phyloP scores from a whole-genome alignment of 2,888 invertebrate species.

The Trypoxylon attenuatum region DNA sequence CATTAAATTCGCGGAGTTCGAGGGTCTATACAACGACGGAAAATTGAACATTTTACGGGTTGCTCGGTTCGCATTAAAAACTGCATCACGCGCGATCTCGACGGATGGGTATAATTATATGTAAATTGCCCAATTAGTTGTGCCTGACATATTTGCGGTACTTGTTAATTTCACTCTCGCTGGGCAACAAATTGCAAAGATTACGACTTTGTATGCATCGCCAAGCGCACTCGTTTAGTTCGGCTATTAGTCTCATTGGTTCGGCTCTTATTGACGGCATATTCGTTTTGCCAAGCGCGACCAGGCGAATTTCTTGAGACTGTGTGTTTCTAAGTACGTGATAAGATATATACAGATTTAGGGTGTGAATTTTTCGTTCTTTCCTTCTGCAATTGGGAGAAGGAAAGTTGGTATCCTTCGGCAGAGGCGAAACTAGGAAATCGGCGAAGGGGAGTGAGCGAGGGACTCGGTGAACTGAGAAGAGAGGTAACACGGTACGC shows the following conservation, averaged over 20 bases:
- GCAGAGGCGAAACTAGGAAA: not conserved
- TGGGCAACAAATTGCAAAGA: slow-evolving; percentile 54
- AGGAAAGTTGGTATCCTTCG: not conserved
- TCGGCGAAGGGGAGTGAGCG: not conserved
- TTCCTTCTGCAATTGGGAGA: too few species aligned
- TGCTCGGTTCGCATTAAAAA: slow-evolving; percentile 54
- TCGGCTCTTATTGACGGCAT: slow-evolving; percentile 28
- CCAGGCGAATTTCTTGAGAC: too few species aligned
- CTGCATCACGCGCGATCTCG: slow-evolving; percentile 50
- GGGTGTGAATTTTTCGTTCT: too few species aligned
- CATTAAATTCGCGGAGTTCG: slow-evolving; percentile 51
- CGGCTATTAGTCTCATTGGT: slow-evolving; percentile 44
- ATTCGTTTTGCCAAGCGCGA: too few species aligned
- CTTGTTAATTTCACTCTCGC: slow-evolving; percentile 54
- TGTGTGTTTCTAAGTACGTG: too few species aligned
- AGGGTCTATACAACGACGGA: slow-evolving; percentile 48
- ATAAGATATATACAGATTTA: too few species aligned
- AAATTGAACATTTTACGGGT: slow-evolving; percentile 56
- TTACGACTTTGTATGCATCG: slow-evolving; percentile 47
- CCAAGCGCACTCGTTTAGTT: slow-evolving; percentile 42
- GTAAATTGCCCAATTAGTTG: slow-evolving; percentile 58
- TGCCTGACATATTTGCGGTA: slow-evolving; percentile 57
- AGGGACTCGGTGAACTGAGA: not conserved
- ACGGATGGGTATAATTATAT: slow-evolving; percentile 54
- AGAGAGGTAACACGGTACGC: slow-evolving; percentile 11